These are phyloP conservation scores for Stratiomys singularior DNA, from an alignment of 2,888 invertebrate species.

Conservation along the genomic window DNA sequence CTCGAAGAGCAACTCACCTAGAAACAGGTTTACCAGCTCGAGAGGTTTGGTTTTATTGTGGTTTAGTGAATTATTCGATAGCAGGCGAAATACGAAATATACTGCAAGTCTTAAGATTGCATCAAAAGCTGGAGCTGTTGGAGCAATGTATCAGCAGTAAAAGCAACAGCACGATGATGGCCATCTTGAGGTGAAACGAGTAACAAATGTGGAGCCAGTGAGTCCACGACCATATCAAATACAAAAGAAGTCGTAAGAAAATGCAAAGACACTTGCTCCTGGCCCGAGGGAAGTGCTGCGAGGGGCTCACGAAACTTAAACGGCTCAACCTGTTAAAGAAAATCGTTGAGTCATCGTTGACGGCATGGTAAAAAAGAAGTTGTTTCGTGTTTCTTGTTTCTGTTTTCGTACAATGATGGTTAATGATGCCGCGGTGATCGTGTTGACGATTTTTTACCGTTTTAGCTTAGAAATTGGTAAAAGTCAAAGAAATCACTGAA, in stretches of 20 bases:
- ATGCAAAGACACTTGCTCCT: neutral
- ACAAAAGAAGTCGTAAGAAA: neutral
- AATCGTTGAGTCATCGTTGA: slow-evolving; percentile 21
- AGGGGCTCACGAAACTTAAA: neutral
- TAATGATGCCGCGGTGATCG: neutral
- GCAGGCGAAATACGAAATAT: slow-evolving; percentile 31
- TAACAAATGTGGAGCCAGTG: too few relatives aligned
- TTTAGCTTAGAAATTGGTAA: neutral
- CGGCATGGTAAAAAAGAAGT: neutral
- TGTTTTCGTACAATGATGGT: neutral
- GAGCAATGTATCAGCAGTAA: too few relatives aligned
- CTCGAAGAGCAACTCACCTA: slow-evolving; percentile 43
- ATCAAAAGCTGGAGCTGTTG: too few relatives aligned
- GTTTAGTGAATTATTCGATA: slow-evolving; percentile 40
- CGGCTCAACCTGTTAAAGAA: neutral
- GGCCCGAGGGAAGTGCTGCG: neutral
- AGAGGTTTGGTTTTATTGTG: slow-evolving; percentile 35
- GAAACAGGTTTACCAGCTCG: slow-evolving; percentile 27
- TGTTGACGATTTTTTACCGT: neutral
- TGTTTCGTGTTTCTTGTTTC: neutral
- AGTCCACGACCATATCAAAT: too few relatives aligned
- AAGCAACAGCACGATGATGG: too few relatives aligned
- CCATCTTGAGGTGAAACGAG: too few relatives aligned
- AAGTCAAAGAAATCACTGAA: too few relatives aligned
- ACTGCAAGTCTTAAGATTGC: neutral